Evolutionary conservation across 2,113 vertebrate genomes (phyloP).

Genomic region (Syrmaticus mikado): DNA sequence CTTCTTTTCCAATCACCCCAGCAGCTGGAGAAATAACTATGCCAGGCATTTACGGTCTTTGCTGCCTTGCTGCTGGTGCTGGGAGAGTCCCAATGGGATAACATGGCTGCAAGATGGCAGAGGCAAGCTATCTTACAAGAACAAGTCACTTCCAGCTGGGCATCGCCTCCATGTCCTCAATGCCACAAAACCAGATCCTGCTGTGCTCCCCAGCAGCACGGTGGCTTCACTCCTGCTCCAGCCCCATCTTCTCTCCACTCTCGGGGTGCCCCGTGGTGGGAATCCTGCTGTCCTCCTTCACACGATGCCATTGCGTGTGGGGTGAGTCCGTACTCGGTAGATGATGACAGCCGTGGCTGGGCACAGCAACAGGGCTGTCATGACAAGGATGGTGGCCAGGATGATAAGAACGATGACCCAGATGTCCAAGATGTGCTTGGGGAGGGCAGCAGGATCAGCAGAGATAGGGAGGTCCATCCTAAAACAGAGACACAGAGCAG

Average conservation of each 20-base stretch:
- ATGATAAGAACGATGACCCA: slow-evolving; percentile 86
- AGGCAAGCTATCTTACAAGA: fast-evolving
- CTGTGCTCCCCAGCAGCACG: fast-evolving
- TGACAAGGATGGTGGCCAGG: slow-evolving; percentile 82
- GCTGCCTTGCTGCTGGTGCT: neutral
- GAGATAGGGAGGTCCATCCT: slow-evolving; percentile 62
- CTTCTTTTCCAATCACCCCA: neutral
- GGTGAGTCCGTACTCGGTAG: slow-evolving; percentile 81
- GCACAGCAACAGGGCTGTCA: slow-evolving; percentile 82
- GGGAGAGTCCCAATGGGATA: neutral
- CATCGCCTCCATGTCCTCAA: fast-evolving
- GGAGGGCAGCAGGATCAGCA: slow-evolving; percentile 20
- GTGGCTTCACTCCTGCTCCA: neutral
- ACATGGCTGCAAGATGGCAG: neutral
- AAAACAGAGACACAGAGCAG: slow-evolving; percentile 5
- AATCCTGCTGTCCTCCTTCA: neutral
- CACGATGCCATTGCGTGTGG: slow-evolving; percentile 65
- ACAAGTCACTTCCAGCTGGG: neutral
- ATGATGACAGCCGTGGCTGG: slow-evolving; percentile 80
- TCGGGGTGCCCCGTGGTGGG: neutral
- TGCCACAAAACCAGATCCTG: neutral
- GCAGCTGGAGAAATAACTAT: neutral
- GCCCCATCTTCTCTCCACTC: neutral
- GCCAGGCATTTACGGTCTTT: neutral
- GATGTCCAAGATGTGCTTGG: slow-evolving; percentile 83